Evolutionary conservation across 1,140 invertebrate species (phyloP), one percentile per base, ranked within the genome.

Genomic region (Coboldia fuscipes): DNA sequence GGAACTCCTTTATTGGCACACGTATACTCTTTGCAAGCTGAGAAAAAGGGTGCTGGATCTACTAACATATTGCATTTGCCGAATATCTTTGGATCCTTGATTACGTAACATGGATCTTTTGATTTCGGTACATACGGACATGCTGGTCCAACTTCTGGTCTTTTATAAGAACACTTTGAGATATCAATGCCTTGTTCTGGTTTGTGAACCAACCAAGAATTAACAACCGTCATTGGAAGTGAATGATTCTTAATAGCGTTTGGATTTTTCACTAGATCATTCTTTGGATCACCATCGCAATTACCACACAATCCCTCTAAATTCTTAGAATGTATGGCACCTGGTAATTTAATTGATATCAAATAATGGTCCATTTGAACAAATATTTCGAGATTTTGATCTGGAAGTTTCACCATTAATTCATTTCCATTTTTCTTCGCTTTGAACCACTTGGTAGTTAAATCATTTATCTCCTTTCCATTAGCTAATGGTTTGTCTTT

Each of bases 271-370:
- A 44, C 61, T 16, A 76, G 45, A 44, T 80, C 74, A 44, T 75
- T 67, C 0, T 63, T 54, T 9, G 60, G 48, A 44, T 77, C 62
- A 9, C 62, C 61, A 40, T 81, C 76, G 46, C 81, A 85, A 40
- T 72, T 65, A 33, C 80, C 80, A 48, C 81, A 85, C 1, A 85
- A 51, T 24, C 81, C 82, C 53, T 82, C 74, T 20, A 74, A 69
- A 33, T 67, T 67, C 36, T 69, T 69, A 10, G 62, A 65, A 49
- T 81, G 84, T 15, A 72, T 57, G 30, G 70, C 66, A 1, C 79
- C 81, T 0, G 81, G 78, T 3, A 68, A 3, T 35, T 60, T 64
- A 2, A 83, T 52, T 0, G 54, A 57, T 39, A 77, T 76, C 12
- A 63, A 67, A 42, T 71, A 56, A 27, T 66, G 65, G 0, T 60